These are phyloP conservation scores for Sitodiplosis mosellana DNA, from an alignment of 1,140 invertebrate species.

Conservation along the genomic window DNA sequence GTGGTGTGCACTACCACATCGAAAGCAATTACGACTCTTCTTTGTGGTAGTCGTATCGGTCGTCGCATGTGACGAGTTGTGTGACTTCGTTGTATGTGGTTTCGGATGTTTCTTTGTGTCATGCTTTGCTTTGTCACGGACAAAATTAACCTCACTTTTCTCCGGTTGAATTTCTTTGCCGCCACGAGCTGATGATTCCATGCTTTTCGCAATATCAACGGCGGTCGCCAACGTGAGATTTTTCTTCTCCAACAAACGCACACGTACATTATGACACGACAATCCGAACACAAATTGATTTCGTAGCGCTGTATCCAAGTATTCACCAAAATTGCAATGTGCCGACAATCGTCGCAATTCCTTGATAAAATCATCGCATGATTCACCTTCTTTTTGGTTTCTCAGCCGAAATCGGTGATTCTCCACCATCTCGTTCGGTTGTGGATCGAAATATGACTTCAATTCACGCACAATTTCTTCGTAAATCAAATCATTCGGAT, in stretches of 20 bases:
- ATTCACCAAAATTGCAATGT: conserved; percentile 11
- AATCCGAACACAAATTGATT: conserved; percentile 13
- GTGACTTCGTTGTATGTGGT: conserved; percentile 2
- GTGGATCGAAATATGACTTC: conserved; percentile 8
- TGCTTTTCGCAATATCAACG: background rate
- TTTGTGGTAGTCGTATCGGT: too few relatives aligned
- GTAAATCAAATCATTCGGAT: too few relatives aligned
- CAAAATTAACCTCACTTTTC: background rate
- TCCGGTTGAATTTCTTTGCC: conserved; percentile 3
- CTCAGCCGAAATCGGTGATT: conserved; percentile 9
- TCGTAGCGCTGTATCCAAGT: conserved; percentile 8
- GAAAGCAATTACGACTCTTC: too few relatives aligned
- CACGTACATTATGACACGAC: conserved; percentile 2
- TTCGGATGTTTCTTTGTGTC: background rate
- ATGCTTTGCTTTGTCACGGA: background rate
- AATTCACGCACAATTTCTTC: too few relatives aligned
- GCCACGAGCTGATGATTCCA: too few relatives aligned
- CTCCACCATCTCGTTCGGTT: conserved; percentile 11
- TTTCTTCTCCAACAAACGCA: background rate
- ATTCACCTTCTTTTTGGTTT: conserved; percentile 10
- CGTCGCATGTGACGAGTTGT: too few relatives aligned
- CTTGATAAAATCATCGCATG: conserved; percentile 6
- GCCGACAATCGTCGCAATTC: conserved; percentile 7
- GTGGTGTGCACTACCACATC: too few relatives aligned
- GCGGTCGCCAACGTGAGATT: background rate